A percentile compares a stretch with the other conserved stretches of the same genome.
phyloP scores from a whole-genome alignment of 2,888 invertebrate genomes.

The Phortica magna region DNA sequence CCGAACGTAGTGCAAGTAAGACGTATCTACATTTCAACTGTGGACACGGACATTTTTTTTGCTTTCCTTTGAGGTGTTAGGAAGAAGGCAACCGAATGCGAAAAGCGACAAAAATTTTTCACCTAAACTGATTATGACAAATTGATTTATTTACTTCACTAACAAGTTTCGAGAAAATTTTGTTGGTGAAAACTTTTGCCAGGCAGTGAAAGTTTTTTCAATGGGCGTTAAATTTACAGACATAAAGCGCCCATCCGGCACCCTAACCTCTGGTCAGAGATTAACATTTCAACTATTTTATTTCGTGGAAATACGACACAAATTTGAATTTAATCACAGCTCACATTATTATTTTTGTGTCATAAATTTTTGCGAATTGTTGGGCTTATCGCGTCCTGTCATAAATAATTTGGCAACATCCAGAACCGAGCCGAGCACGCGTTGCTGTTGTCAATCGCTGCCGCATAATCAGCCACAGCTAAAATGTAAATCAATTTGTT shows the following conservation, averaged over 20 bases:
- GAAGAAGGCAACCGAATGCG: constrained; percentile 60
- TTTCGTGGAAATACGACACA: not conserved
- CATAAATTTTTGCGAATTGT: constrained; percentile 29
- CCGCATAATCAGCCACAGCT: constrained; percentile 64
- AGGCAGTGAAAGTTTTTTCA: constrained; percentile 59
- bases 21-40: constrained; percentile 16
- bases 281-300: constrained; percentile 8
- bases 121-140: constrained; percentile 75
- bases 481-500: constrained; percentile 73
- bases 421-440: constrained; percentile 11
- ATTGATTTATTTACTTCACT: constrained; percentile 75
- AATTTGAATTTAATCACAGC: constrained; percentile 30
- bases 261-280: not conserved
- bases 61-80: constrained; percentile 36
- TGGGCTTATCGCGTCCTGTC: constrained; percentile 24
- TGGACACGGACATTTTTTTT: constrained; percentile 5
- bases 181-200: constrained; percentile 42
- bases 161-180: constrained; percentile 70
- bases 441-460: constrained; percentile 44
- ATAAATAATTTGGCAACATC: constrained; percentile 46
- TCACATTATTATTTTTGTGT: constrained; percentile 22
- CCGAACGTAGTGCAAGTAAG: not conserved
- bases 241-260: not conserved
- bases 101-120: constrained; percentile 64
- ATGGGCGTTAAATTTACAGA: not conserved